A percentile compares a stretch with the other conserved stretches of the same genome.
Evolutionary conservation across 1,140 invertebrate species (phyloP).

Genomic region (Ceratina australensis): DNA sequence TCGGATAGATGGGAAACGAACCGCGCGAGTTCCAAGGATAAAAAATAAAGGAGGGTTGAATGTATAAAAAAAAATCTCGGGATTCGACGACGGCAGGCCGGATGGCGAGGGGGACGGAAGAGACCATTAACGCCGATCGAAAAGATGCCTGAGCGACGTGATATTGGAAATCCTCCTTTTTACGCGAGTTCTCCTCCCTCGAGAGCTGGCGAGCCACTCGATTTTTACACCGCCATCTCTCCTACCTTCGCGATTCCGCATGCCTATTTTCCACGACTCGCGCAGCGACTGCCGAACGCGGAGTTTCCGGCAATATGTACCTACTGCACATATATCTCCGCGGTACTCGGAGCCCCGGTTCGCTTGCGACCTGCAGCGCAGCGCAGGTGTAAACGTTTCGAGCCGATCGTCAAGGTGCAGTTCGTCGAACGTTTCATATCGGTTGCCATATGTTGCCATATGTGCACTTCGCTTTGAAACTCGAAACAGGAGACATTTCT

Average conservation of each 20-base stretch:
- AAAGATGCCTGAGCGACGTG: conserved; percentile 46
- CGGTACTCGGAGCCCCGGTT: neutral
- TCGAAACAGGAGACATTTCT: neutral
- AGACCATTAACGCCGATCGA: conserved; percentile 49
- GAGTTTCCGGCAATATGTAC: conserved; percentile 3
- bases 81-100: conserved; percentile 8
- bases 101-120: conserved; percentile 23
- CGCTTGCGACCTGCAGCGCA: neutral
- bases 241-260: neutral
- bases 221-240: conserved; percentile 26
- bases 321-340: conserved; percentile 22
- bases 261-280: conserved; percentile 24
- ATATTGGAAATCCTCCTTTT: conserved; percentile 44
- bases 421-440: too few relatives aligned
- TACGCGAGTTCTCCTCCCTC: conserved; percentile 18
- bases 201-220: conserved; percentile 39
- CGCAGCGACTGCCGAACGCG: conserved; percentile 12
- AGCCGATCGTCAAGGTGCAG: neutral
- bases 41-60: conserved; percentile 4
- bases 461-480: neutral
- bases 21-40: neutral
- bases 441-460: neutral
- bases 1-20: conserved; percentile 28
- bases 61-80: conserved; percentile 31
- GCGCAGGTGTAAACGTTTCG: neutral